A percentile compares a stretch with the other conserved stretches of the same genome.
phyloP scores from a whole-genome alignment of 2,888 invertebrate species.

The Mythimna albipuncta region DNA sequence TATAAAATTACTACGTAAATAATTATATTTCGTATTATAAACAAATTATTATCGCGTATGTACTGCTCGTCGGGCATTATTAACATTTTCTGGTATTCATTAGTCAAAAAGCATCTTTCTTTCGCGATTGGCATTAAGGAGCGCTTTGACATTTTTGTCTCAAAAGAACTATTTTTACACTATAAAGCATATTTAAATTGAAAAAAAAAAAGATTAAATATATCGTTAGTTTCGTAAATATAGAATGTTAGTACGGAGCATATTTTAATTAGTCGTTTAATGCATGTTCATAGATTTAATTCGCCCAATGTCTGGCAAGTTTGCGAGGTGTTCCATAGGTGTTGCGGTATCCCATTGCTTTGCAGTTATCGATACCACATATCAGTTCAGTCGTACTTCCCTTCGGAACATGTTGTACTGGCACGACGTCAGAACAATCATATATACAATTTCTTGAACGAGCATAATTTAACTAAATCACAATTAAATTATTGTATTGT shows the following conservation, averaged over 20 bases:
- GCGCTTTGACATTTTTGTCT: slow-evolving; percentile 82
- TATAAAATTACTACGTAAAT: slow-evolving; percentile 66
- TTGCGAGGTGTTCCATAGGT: slow-evolving; percentile 72
- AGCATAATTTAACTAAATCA: slow-evolving; percentile 67
- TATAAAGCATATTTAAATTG: slow-evolving; percentile 82
- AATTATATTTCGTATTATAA: slow-evolving; percentile 66
- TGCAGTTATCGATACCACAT: slow-evolving; percentile 77
- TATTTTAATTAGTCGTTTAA: slow-evolving; percentile 89
- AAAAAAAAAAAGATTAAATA: slow-evolving; percentile 81
- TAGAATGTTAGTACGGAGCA: slow-evolving; percentile 85
- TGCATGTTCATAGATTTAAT: slow-evolving; percentile 88
- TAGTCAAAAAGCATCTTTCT: slow-evolving; percentile 61
- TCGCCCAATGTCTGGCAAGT: slow-evolving; percentile 76
- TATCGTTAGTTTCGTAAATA: slow-evolving; percentile 88
- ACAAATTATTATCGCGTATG: slow-evolving; percentile 18
- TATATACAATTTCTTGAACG: slow-evolving; percentile 47
- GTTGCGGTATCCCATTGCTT: slow-evolving; percentile 75
- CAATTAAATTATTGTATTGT: slow-evolving; percentile 62
- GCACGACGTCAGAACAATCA: slow-evolving; percentile 48
- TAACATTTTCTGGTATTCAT: slow-evolving; percentile 76
- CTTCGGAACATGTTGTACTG: slow-evolving; percentile 56
- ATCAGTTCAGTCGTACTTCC: slow-evolving; percentile 71
- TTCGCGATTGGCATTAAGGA: slow-evolving; percentile 71
- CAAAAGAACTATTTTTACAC: slow-evolving; percentile 88
- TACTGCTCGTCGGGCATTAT: slow-evolving; percentile 81